Conservation (phyloP, 2,797 vertebrate genomes). For the Coregonus suidteri region DNA sequence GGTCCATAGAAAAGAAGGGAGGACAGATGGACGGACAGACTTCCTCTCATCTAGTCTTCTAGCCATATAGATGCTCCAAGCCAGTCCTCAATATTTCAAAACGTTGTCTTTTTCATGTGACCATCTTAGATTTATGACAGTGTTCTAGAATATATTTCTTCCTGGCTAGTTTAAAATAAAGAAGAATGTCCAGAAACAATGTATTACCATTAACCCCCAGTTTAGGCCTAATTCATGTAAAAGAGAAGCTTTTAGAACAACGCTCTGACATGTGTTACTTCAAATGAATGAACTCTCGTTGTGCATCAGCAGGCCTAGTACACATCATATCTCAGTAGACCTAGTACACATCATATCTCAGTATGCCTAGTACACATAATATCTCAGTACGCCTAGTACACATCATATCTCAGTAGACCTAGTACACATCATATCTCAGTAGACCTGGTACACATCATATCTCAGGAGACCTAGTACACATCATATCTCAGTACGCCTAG, state of each 20-base stretch:
- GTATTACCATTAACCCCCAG: neutral
- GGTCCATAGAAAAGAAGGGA: neutral
- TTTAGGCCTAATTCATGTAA: neutral
- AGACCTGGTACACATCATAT: too few species aligned
- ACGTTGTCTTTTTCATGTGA: slow-evolving; percentile 49
- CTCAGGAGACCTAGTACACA: too few species aligned
- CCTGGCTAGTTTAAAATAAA: slow-evolving; percentile 19
- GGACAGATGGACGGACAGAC: neutral
- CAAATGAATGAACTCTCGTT: too few species aligned
- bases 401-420: too few species aligned
- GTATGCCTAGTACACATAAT: too few species aligned
- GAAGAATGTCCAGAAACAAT: neutral
- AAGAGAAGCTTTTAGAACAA: too few species aligned
- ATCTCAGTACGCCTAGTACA: too few species aligned
- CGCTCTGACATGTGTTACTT: too few species aligned
- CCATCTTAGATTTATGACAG: slow-evolving; percentile 54
- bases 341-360: too few species aligned
- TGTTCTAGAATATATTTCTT: slow-evolving; percentile 20
- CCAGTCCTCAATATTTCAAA: slow-evolving; percentile 62
- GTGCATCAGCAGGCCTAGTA: too few species aligned
- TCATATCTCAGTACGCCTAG: too few species aligned
- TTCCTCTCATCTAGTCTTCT: slow-evolving; percentile 13
- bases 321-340: neutral
- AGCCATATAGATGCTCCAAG: slow-evolving; percentile 5
- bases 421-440: too few species aligned